Base-by-base conservation (phyloP, 2,888 invertebrate genomes). In the Nineta flava region DNA sequence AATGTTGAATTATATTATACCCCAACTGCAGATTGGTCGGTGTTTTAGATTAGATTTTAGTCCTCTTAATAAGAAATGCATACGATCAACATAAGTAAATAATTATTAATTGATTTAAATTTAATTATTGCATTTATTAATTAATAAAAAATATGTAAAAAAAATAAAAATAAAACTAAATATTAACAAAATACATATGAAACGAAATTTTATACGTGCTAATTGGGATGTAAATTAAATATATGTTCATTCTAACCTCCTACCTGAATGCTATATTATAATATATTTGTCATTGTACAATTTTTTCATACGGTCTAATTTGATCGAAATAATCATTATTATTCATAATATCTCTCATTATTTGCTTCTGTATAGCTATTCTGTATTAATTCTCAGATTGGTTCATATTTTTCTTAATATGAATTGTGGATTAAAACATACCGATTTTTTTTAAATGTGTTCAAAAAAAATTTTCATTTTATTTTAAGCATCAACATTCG, bases 181-280 rank as follows among this genome's bases (percentile, higher is more conserved):
- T 26, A 26, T 26, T 26, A 26, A 26, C 26, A 26, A 44, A 44
- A 49, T 41, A 49, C 21, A 49, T 43, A 49, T 38, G 38, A 49
- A 49, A 49, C 34, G 38, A 44, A 45, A 49, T 49, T 49, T 49
- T 49, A 45, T 49, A 49, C 49, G 44, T 49, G 49, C 49, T 49
- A 42, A 45, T 19, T 21, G 26, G 34, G 13, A 26, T 48, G 40
- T 26, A 48, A 46, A 34, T 46, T 34, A 34, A 26, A 13, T 17
- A 34, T 46, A 16, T 17, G n/a, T 31, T 46, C n/a, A 15, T 43
- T 19, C n/a, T 19, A n/a, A 43, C 17, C n/a, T 43, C 26, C 15
- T 46, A 35, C 34, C 16, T 35, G 35, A 47, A 26, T 47, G 47
- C 19, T 19, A 47, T 35, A 21, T 19, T 21, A 47, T 47, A 34